Base-by-base conservation (phyloP, 1,140 invertebrate genomes). In the Bombus terrestris region DNA sequence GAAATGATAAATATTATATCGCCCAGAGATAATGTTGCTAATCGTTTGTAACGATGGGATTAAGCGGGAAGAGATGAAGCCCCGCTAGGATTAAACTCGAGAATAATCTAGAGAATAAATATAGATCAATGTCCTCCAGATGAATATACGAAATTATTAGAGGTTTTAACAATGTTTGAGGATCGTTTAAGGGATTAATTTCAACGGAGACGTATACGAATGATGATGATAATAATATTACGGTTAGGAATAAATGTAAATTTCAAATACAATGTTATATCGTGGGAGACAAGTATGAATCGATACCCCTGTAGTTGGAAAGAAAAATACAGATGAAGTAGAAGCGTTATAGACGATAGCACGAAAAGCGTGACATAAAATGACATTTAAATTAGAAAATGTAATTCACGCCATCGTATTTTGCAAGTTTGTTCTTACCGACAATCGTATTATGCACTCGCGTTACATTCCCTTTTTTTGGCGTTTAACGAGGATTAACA, bases 51-150 rank as follows among this genome's bases (percentile, higher is more conserved):
- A 68, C 22, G 43, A 47, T 6, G 5, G 47, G 73, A 77, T 83
- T 83, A 76, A 53, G 39, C 37, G 1, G 62, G 25, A 68, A 47
- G 25, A 37, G 59, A 39, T 39, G 43, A 43, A 57, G 32, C 28
- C 3, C 3, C n/a, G 22, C 59, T 15, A 13, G 47, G 28, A 66
- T 77, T 57, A 77, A 77, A 35, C 59, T 28, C 22, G 43, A 74
- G 57, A 64, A 32, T 74, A 82, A 82, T 74, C 57, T 62, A 25
- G 5, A 66, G 37, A 69, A 37, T 77, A 83, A 83, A 83, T 69
- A 53, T 41, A 64, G 43, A 77, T 76, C 43, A 68, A 75, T 83
- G 81, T 68, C 28, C 39, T 32, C 59, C 1, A 28, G 71, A 37
- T 22, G 35, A n/a, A 82, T 59, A 43, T 25, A 57, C 6, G 15